phyloP scores from a whole-genome alignment of 1,140 invertebrate genomes.

The Drosophila arawakana region DNA sequence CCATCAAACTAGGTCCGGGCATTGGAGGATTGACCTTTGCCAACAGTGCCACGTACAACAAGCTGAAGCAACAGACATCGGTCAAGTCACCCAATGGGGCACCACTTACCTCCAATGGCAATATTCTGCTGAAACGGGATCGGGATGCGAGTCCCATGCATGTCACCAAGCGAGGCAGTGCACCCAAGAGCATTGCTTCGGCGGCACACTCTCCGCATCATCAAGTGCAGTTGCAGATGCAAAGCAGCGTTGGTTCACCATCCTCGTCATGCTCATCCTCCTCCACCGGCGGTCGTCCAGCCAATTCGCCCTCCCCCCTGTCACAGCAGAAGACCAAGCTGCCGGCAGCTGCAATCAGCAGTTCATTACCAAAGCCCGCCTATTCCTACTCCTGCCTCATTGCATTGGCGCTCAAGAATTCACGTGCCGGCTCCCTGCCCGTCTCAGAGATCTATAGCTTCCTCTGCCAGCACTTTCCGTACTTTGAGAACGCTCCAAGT shows the following conservation, averaged over 20 bases:
- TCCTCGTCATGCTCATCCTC: constrained; percentile 33
- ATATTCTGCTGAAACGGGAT: constrained; percentile 67
- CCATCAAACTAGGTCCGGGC: constrained; percentile 80
- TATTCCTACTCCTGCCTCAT: constrained; percentile 99
- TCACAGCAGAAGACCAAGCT: constrained; percentile 43
- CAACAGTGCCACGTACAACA: constrained; percentile 80
- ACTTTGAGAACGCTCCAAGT: constrained; percentile 98
- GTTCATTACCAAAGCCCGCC: constrained; percentile 96
- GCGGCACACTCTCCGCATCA: constrained; percentile 69
- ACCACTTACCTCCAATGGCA: constrained; percentile 48
- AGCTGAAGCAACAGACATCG: constrained; percentile 72
- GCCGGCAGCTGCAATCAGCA: constrained; percentile 85
- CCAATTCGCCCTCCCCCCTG: constrained; percentile 45
- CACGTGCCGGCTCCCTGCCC: constrained; percentile 95
- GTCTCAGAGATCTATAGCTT: constrained; percentile 99
- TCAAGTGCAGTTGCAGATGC: constrained; percentile 55
- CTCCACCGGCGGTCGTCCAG: constrained; percentile 25
- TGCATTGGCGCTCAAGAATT: constrained; percentile 98
- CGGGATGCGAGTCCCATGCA: constrained; percentile 67
- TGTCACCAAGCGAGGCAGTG: constrained; percentile 57
- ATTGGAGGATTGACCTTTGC: constrained; percentile 84
- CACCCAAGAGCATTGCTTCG: constrained; percentile 80
- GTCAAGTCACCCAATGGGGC: constrained; percentile 56
- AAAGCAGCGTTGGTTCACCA: constrained; percentile 57
- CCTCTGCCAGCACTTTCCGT: constrained; percentile 99